Evolutionary conservation across 2,888 invertebrate species (phyloP).

Genomic region (Acanthacorydalis orientalis): DNA sequence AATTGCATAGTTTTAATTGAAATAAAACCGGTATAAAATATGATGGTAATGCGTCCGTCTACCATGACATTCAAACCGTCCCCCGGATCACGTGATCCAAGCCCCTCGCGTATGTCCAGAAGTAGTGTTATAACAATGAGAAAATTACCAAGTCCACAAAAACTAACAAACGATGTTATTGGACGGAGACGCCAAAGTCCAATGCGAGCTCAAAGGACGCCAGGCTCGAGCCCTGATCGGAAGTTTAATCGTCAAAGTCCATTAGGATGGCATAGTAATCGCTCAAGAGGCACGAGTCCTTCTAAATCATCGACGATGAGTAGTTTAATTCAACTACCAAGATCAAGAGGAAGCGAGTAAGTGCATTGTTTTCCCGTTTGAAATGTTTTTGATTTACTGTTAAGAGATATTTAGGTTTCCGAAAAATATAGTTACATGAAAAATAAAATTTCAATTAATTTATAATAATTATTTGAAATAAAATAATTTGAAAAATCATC

Average conservation of each 20-base stretch:
- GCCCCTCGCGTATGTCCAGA: slow-evolving; percentile 9
- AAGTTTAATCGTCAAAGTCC: not conserved
- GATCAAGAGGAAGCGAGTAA: slow-evolving; percentile 30
- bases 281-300: slow-evolving; percentile 17
- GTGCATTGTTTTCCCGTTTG: slow-evolving; percentile 12
- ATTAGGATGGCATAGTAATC: not conserved
- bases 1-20: too few relatives aligned
- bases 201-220: slow-evolving; percentile 19
- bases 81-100: slow-evolving; percentile 18
- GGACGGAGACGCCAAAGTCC: slow-evolving; percentile 18
- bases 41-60: slow-evolving; percentile 18
- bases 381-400: too few relatives aligned
- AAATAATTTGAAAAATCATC: too few relatives aligned
- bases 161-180: slow-evolving; percentile 3
- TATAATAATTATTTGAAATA: too few relatives aligned
- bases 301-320: slow-evolving; percentile 13
- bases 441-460: too few relatives aligned
- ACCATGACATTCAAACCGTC: slow-evolving; percentile 14
- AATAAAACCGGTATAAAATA: not conserved
- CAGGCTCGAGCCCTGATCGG: slow-evolving; percentile 16
- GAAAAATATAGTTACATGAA: too few relatives aligned
- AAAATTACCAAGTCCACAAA: slow-evolving; percentile 4
- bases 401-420: too few relatives aligned
- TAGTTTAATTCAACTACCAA: slow-evolving; percentile 15
- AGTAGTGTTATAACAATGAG: not conserved